A percentile compares a stretch with the other conserved stretches of the same genome.
phyloP scores from a whole-genome alignment of 2,113 vertebrate genomes.

The Gobio gobio region DNA sequence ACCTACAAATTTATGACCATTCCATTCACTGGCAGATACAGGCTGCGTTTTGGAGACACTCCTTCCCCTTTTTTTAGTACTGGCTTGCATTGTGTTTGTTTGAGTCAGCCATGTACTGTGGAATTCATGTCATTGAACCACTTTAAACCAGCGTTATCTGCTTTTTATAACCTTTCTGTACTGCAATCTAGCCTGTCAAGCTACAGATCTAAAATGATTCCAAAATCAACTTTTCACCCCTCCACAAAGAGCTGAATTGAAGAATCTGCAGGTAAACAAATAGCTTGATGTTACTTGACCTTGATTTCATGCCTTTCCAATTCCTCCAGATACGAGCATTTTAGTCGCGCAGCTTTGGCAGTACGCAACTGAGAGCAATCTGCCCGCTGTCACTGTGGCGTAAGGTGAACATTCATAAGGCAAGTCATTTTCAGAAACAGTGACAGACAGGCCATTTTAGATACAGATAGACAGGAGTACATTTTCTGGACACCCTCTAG shows the following conservation, averaged over 20 bases:
- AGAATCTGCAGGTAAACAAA: slow-evolving; percentile 22
- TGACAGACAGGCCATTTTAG: slow-evolving; percentile 46
- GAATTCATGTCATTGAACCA: slow-evolving; percentile 1
- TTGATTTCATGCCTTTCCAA: slow-evolving; percentile 35
- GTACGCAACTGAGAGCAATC: slow-evolving; percentile 28
- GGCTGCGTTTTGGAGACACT: background rate
- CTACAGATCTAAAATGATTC: slow-evolving; percentile 13
- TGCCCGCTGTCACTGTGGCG: slow-evolving; percentile 22
- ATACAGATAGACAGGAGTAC: slow-evolving; percentile 1
- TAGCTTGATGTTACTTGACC: slow-evolving; percentile 4
- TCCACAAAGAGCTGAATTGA: background rate
- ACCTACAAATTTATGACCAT: background rate
- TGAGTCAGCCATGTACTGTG: background rate
- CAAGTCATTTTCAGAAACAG: background rate
- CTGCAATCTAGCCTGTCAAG: background rate
- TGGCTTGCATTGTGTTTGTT: background rate
- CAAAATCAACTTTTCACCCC: slow-evolving; percentile 16
- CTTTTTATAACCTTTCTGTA: background rate
- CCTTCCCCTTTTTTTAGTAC: background rate
- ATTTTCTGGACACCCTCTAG: slow-evolving; percentile 40
- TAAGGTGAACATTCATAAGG: slow-evolving; percentile 32
- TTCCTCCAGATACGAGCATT: background rate
- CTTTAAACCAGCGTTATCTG: background rate
- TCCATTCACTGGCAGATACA: slow-evolving; percentile 1
- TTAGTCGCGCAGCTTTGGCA: slow-evolving; percentile 17